A percentile compares a stretch with the other conserved stretches of the same genome.
Evolutionary conservation across 2,113 vertebrate genomes (phyloP).

Genomic region (Apistogramma diplotaenia): DNA sequence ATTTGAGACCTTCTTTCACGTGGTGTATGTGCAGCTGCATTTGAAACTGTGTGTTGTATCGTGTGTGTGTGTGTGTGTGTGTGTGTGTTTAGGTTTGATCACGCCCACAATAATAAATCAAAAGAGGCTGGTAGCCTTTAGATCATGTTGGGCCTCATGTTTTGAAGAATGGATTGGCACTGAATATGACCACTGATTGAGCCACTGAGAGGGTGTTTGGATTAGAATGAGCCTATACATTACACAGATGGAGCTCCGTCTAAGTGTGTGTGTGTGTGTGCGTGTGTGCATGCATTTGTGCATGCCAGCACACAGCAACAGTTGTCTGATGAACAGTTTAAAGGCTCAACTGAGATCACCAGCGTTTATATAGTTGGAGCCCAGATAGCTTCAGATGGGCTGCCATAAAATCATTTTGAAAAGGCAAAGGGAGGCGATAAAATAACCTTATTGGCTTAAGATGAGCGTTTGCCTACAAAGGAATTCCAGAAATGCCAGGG

Average conservation of each 20-base stretch:
- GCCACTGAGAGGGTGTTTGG: constrained; percentile 59
- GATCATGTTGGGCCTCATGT: constrained; percentile 45
- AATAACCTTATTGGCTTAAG: constrained; percentile 48
- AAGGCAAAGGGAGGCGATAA: constrained; percentile 27
- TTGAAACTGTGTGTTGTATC: constrained; percentile 37
- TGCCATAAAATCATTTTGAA: constrained; percentile 46
- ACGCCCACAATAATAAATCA: constrained; percentile 60
- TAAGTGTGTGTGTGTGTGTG: background rate
- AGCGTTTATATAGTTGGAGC: constrained; percentile 9
- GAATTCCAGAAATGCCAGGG: constrained; percentile 63
- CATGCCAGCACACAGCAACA: constrained; percentile 7
- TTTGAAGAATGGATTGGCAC: constrained; percentile 58
- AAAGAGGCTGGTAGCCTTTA: constrained; percentile 55
- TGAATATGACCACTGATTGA: constrained; percentile 50
- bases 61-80: background rate
- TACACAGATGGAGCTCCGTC: constrained; percentile 48
- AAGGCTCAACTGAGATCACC: constrained; percentile 17
- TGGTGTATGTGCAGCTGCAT: constrained; percentile 59
- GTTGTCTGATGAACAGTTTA: constrained; percentile 28
- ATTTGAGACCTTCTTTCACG: constrained; percentile 64
- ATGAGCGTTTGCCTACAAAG: constrained; percentile 65
- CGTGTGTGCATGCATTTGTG: background rate
- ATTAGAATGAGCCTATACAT: constrained; percentile 53
- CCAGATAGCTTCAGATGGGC: constrained; percentile 20
- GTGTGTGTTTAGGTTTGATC: constrained; percentile 24